A percentile compares a stretch with the other conserved stretches of the same genome.
Conservation (phyloP, 2,888 invertebrate species). For the Chymomyza procnemis region DNA sequence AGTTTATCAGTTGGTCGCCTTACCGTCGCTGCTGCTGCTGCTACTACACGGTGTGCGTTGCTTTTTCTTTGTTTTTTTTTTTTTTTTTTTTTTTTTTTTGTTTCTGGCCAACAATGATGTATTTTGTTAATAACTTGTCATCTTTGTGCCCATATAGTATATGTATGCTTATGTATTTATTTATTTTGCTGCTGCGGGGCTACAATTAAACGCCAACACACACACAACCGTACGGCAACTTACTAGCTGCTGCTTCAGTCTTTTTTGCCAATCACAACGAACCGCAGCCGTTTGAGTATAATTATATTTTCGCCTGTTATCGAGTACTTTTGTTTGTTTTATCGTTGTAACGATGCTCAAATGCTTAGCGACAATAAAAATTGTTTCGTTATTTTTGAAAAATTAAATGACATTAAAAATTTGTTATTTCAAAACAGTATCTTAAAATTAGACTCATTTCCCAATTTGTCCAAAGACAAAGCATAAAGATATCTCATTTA, state of each 20-base stretch:
- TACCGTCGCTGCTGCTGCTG: slow-evolving; percentile 39
- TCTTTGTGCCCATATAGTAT: slow-evolving; percentile 46
- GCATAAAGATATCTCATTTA: too few relatives aligned
- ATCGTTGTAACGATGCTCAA: background rate
- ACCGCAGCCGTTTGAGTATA: background rate
- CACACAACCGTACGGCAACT: slow-evolving; percentile 21
- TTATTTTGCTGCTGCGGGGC: slow-evolving; percentile 32
- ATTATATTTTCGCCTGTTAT: background rate
- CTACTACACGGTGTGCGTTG: slow-evolving; percentile 15
- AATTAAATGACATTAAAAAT: too few relatives aligned
- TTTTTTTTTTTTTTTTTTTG: background rate
- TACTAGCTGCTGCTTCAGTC: slow-evolving; percentile 12
- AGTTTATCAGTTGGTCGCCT: slow-evolving; percentile 59
- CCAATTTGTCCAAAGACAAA: too few relatives aligned
- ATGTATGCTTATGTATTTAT: slow-evolving; percentile 57
- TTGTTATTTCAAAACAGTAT: too few relatives aligned
- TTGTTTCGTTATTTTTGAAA: too few relatives aligned
- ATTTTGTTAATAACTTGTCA: slow-evolving; percentile 34
- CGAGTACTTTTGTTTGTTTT: background rate
- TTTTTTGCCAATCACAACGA: slow-evolving; percentile 7
- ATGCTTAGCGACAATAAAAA: too few relatives aligned
- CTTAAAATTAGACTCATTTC: too few relatives aligned
- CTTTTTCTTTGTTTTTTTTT: background rate
- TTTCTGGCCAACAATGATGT: background rate
- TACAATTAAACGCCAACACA: slow-evolving; percentile 27